A percentile compares a stretch with the other conserved stretches of the same genome.
These are phyloP conservation scores for Pantherophis vulpinus DNA, from an alignment of 2,797 vertebrate genomes.

Conservation along the genomic window DNA sequence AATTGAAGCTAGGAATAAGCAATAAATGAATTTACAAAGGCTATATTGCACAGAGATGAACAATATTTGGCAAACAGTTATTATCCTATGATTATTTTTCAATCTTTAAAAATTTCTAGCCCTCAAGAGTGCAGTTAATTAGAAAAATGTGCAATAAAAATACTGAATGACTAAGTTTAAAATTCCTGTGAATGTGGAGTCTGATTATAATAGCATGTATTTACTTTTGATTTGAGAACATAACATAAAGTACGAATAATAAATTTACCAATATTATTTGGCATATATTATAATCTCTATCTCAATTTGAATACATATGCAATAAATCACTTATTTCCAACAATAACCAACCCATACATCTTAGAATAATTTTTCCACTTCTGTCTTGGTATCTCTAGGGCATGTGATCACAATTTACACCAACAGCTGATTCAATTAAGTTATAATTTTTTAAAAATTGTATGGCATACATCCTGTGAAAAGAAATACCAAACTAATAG, in stretches of 20 bases:
- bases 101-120: constrained; percentile 8
- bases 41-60: not conserved
- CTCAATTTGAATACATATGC: not conserved
- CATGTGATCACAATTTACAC: not conserved
- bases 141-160: constrained; percentile 1
- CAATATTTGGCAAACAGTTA: constrained; percentile 9
- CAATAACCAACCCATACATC: not conserved
- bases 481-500: constrained; percentile 13
- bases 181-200: not conserved
- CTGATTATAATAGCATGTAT: not conserved
- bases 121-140: not conserved
- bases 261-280: not conserved
- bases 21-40: not conserved
- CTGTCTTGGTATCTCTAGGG: not conserved
- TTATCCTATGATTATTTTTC: not conserved
- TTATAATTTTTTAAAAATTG: not conserved
- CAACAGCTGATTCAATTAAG: not conserved
- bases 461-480: not conserved
- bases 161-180: not conserved
- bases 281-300: not conserved
- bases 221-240: not conserved
- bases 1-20: not conserved
- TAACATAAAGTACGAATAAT: not conserved
- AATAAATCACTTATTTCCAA: not conserved
- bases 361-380: not conserved